These are phyloP conservation scores for Eurytoma californica DNA, from an alignment of 2,888 invertebrate genomes.

Conservation along the genomic window DNA sequence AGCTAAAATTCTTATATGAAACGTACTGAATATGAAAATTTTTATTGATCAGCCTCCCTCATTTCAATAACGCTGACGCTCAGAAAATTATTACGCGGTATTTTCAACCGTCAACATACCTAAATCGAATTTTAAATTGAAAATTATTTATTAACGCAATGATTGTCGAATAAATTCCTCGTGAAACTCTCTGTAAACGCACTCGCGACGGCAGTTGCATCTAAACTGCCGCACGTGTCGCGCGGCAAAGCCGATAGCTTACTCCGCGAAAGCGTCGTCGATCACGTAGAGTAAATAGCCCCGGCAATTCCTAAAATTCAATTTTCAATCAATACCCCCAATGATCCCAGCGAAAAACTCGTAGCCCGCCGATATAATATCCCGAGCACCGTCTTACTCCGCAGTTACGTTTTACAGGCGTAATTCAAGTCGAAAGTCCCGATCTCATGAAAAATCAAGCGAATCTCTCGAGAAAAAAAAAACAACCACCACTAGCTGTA, in stretches of 20 bases:
- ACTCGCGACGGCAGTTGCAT: neutral
- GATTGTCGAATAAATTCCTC: too few relatives aligned
- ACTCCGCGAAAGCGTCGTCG: neutral
- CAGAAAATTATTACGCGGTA: too few relatives aligned
- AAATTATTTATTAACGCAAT: too few relatives aligned
- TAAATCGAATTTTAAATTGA: too few relatives aligned
- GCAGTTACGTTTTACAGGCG: slow-evolving; percentile 15
- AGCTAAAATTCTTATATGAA: too few relatives aligned
- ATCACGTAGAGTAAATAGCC: slow-evolving; percentile 22
- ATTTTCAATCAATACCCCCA: slow-evolving; percentile 13
- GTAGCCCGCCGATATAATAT: neutral
- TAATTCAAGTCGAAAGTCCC: slow-evolving; percentile 28
- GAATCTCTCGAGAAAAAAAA: slow-evolving; percentile 12
- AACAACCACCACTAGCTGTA: slow-evolving; percentile 12
- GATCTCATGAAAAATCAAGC: neutral
- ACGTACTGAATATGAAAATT: too few relatives aligned
- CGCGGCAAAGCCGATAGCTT: slow-evolving; percentile 25
- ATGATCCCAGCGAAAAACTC: neutral
- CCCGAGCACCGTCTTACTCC: neutral
- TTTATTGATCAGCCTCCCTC: too few relatives aligned
- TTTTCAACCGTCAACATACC: too few relatives aligned
- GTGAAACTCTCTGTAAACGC: too few relatives aligned
- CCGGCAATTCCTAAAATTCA: slow-evolving; percentile 2
- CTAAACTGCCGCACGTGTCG: slow-evolving; percentile 16
- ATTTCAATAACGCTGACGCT: too few relatives aligned